Evolutionary conservation across 2,797 vertebrate genomes (phyloP), one percentile per base, ranked within the genome.

Genomic region (Helarctos malayanus): DNA sequence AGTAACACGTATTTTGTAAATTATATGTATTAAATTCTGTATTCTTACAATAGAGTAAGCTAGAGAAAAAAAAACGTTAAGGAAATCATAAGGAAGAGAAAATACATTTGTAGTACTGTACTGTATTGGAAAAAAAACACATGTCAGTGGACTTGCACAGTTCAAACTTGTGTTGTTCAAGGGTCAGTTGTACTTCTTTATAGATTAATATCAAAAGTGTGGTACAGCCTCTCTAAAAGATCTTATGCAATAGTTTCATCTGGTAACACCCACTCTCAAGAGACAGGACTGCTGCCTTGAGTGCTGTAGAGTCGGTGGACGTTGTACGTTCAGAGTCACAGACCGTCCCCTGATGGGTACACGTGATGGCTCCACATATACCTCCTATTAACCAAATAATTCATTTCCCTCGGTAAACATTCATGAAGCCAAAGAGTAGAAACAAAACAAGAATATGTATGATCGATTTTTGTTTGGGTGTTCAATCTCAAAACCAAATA

Each of bases 341-440:
- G 49, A 5, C 45, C 73, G 12, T 69, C 29, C 23, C 35, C 41
- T 41, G 59, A 54, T 0, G 52, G 21, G 19, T 61, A 13, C 9
- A 61, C n/a, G 3, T 84, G 14, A 49, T 82, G 79, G 27, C 23
- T 86, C 35, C 49, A 32, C 59, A 23, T 45, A 14, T 3, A 32
- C n/a, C 45, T 63, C 7, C 41, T 85, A 38, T 56, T 95, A 89
- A 84, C 76, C 69, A 92, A 87, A 69, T 29, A 38, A 52, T 68
- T n/a, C 38, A 38, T 59, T 84, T 84, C 78, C 54, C 68, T 95
- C 87, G 54, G 45, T 83, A 81, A 90, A 68, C 38, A 52, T 71
- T 69, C 10, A 85, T 63, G 35, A 90, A 57, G 38, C 5, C 80
- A 76, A 57, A 86, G 57, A 89, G 2, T 68, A 11, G 15, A 94